These are phyloP conservation scores for Elgaria multicarinata DNA, from an alignment of 2,113 vertebrate genomes.

Conservation along the genomic window DNA sequence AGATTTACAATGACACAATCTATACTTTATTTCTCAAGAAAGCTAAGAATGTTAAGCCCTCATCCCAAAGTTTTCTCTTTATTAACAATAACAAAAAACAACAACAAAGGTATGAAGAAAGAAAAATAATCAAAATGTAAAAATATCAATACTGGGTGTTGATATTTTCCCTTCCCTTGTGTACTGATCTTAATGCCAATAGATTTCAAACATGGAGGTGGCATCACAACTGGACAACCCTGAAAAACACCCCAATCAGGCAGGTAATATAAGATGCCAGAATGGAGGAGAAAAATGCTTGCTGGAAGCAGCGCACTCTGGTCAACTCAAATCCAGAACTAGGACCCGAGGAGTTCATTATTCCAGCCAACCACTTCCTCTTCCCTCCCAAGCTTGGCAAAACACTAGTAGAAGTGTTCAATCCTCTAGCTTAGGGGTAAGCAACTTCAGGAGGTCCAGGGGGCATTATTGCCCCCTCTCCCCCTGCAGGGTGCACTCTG, in stretches of 20 bases:
- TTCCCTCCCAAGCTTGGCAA: not conserved
- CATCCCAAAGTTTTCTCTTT: conserved; percentile 17
- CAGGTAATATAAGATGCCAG: not conserved
- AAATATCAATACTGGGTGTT: not conserved
- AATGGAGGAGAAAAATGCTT: not conserved
- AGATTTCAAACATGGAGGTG: not conserved
- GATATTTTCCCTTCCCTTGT: too few relatives aligned
- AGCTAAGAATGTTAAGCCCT: not conserved
- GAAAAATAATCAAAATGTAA: not conserved
- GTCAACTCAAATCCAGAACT: not conserved
- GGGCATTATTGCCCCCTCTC: too few relatives aligned
- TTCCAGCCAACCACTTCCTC: not conserved
- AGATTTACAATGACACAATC: conserved; percentile 8
- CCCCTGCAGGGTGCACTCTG: too few relatives aligned
- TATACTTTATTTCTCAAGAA: not conserved
- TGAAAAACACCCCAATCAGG: not conserved
- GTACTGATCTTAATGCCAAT: not conserved
- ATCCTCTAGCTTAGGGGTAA: too few relatives aligned
- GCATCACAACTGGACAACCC: not conserved
- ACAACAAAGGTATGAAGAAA: conserved; percentile 21
- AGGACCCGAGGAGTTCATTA: not conserved
- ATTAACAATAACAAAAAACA: not conserved
- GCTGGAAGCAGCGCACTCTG: not conserved
- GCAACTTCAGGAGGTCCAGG: too few relatives aligned
- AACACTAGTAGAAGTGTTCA: not conserved